Percentiles rank a stretch among this genome's conserved stretches.
Conservation (phyloP, 2,113 vertebrate genomes). For the Heterocephalus glaber region DNA sequence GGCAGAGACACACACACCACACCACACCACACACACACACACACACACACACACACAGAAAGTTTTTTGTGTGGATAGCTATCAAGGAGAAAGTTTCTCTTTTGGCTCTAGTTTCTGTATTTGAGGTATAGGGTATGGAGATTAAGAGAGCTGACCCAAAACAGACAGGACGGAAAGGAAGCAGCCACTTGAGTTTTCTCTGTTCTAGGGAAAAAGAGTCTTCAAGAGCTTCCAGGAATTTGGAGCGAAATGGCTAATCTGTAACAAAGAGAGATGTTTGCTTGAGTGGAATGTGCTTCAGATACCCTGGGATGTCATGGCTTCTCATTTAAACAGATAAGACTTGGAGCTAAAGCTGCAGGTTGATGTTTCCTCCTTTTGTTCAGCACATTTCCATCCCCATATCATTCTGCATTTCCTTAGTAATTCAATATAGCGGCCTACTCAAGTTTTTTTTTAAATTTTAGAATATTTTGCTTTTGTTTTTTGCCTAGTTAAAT, state of each 20-base stretch:
- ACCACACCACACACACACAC: too few relatives aligned
- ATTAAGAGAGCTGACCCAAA: not conserved
- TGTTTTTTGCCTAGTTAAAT: slow-evolving; percentile 50
- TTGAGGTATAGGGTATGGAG: not conserved
- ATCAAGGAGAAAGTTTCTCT: not conserved
- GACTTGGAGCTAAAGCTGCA: not conserved
- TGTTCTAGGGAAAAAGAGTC: not conserved
- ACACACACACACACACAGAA: too few relatives aligned
- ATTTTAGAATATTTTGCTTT: not conserved
- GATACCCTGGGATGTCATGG: not conserved
- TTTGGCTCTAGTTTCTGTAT: not conserved
- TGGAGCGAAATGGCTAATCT: not conserved
- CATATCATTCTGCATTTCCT: not conserved
- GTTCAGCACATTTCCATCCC: not conserved
- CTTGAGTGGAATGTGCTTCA: not conserved
- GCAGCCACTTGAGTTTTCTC: not conserved
- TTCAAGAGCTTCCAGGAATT: not conserved
- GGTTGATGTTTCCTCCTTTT: not conserved
- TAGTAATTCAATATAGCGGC: not conserved
- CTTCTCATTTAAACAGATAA: not conserved
- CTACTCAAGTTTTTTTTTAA: not conserved
- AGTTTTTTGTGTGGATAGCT: not conserved
- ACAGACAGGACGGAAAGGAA: not conserved
- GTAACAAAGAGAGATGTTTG: not conserved
- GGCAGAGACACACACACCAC: too few relatives aligned